Conservation (phyloP, 2,797 vertebrate species). For the Gymnothorax javanicus region DNA sequence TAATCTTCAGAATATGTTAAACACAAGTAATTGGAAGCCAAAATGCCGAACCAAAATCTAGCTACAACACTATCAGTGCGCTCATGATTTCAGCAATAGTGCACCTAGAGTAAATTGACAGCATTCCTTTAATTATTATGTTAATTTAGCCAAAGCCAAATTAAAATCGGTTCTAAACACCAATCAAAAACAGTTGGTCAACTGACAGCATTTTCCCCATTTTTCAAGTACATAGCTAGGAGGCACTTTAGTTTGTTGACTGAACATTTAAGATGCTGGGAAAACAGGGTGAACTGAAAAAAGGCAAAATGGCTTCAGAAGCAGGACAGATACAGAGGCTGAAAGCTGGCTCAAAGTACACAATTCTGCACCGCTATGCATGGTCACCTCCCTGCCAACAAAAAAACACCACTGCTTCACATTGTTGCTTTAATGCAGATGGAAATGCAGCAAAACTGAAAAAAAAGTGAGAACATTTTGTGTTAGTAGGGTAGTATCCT, state of each 20-base stretch:
- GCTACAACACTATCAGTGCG: background rate
- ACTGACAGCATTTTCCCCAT: background rate
- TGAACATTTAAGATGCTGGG: background rate
- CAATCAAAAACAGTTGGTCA: background rate
- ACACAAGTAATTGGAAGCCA: background rate
- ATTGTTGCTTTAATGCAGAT: too few species aligned
- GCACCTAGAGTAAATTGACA: background rate
- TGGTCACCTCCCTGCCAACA: background rate
- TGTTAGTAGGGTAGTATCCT: background rate
- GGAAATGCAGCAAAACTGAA: too few species aligned
- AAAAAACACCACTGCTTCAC: too few species aligned
- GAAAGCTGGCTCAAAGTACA: background rate
- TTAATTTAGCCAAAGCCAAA: background rate
- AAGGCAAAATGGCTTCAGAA: background rate
- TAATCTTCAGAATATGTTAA: background rate
- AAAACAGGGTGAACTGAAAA: background rate
- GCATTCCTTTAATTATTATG: background rate
- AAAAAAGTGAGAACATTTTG: too few species aligned
- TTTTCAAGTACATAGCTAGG: background rate
- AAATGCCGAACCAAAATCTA: background rate
- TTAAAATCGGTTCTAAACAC: background rate
- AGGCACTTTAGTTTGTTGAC: background rate
- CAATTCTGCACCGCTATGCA: background rate
- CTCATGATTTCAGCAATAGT: background rate
- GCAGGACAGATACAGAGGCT: background rate